Conservation (phyloP, 1,140 invertebrate species). For the Cydia splendana region DNA sequence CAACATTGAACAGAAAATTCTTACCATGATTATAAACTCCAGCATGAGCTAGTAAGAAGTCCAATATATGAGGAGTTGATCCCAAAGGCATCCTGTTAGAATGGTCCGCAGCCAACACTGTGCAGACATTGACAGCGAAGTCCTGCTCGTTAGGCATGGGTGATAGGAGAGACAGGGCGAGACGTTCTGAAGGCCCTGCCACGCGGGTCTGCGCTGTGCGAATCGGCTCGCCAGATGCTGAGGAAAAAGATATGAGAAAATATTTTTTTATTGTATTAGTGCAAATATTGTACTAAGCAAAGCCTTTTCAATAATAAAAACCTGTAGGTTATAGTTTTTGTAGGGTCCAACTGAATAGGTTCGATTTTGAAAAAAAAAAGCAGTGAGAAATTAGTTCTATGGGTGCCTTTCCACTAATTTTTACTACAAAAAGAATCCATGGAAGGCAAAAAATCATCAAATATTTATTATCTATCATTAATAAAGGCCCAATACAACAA, state of each 20-base stretch:
- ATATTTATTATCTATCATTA: no score
- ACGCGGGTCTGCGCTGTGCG: constrained; percentile 81
- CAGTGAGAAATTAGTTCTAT: no score
- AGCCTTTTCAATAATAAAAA: no score
- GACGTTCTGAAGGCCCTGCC: constrained; percentile 89
- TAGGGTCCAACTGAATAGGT: no score
- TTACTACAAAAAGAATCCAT: no score
- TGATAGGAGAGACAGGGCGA: constrained; percentile 93
- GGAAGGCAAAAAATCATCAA: no score
- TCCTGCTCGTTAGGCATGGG: constrained; percentile 99
- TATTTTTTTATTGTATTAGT: no score
- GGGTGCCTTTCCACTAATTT: no score
- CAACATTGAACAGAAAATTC: constrained; percentile 52
- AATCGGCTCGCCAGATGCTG: constrained; percentile 93
- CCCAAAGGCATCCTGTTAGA: constrained; percentile 92
- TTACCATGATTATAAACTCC: constrained; percentile 94
- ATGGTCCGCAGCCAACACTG: constrained; percentile 95
- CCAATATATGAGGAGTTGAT: constrained; percentile 91
- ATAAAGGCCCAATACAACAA: no score
- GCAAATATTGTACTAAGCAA: no score
- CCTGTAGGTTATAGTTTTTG: no score
- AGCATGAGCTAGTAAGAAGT: constrained; percentile 94
- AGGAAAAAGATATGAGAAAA: constrained; percentile 51
- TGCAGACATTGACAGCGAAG: constrained; percentile 98
- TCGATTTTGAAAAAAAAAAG: no score